A percentile compares a stretch with the other conserved stretches of the same genome.
phyloP scores from a whole-genome alignment of 2,797 vertebrate genomes.

The Synaphobranchus kaupii region DNA sequence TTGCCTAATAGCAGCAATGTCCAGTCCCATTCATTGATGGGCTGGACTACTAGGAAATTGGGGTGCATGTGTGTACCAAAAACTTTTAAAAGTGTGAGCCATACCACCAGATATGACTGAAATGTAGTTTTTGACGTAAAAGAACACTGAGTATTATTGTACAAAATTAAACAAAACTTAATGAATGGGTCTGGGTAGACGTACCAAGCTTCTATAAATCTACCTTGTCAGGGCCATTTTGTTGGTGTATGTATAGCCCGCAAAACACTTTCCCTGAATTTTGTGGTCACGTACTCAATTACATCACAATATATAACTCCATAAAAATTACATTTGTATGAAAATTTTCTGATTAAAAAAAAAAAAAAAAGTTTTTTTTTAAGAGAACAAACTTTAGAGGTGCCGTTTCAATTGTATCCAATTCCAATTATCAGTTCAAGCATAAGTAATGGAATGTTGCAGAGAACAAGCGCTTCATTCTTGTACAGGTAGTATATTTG shows the following conservation, averaged over 20 bases:
- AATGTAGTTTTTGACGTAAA: background rate
- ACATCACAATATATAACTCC: background rate
- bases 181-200: background rate
- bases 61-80: background rate
- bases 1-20: slow-evolving; percentile 24
- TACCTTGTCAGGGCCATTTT: background rate
- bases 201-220: background rate
- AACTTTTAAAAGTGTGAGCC: background rate
- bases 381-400: background rate
- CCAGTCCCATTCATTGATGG: slow-evolving; percentile 11
- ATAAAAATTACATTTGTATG: background rate
- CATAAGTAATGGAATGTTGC: background rate
- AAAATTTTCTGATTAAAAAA: background rate
- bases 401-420: background rate
- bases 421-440: background rate
- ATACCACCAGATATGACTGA: background rate
- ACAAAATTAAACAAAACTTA: background rate
- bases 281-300: background rate
- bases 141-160: background rate
- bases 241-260: background rate
- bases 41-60: background rate
- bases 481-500: background rate
- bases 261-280: background rate
- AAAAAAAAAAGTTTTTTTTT: too few relatives aligned
- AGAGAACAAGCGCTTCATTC: background rate